These are phyloP conservation scores for Campoletis raptor DNA, from an alignment of 2,888 invertebrate genomes.

Conservation along the genomic window DNA sequence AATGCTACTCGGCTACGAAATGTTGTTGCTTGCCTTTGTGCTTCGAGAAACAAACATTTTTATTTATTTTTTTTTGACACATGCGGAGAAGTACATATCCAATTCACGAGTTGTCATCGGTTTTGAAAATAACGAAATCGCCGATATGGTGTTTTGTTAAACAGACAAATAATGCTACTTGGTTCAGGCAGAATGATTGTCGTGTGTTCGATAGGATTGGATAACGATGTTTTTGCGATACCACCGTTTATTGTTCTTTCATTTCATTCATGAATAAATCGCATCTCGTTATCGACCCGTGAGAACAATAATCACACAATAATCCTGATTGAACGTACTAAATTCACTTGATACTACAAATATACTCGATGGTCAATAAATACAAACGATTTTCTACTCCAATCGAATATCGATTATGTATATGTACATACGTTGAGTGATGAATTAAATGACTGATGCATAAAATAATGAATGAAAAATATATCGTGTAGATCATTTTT, in stretches of 20 bases:
- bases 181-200: slow-evolving; percentile 29
- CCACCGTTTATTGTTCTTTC: slow-evolving; percentile 48
- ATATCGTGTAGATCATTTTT: not conserved
- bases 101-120: slow-evolving; percentile 24
- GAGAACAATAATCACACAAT: slow-evolving; percentile 17
- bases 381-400: slow-evolving; percentile 50
- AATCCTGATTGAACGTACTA: slow-evolving; percentile 22
- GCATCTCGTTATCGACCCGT: slow-evolving; percentile 5
- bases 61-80: slow-evolving; percentile 31
- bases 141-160: not conserved
- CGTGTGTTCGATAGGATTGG: not conserved
- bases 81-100: slow-evolving; percentile 51
- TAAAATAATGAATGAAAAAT: not conserved
- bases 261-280: slow-evolving; percentile 58
- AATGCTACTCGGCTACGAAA: slow-evolving; percentile 58
- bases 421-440: slow-evolving; percentile 51
- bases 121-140: slow-evolving; percentile 8
- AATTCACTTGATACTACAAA: slow-evolving; percentile 22
- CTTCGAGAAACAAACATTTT: slow-evolving; percentile 19
- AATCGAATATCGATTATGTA: slow-evolving; percentile 18
- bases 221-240: slow-evolving; percentile 11
- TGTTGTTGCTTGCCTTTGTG: slow-evolving; percentile 34
- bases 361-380: slow-evolving; percentile 33
- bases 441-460: slow-evolving; percentile 14
- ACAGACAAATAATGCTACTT: slow-evolving; percentile 5